Percentiles rank a stretch among this genome's conserved stretches.
Evolutionary conservation across 2,113 vertebrate genomes (phyloP).

Genomic region (Eidolon helvum): DNA sequence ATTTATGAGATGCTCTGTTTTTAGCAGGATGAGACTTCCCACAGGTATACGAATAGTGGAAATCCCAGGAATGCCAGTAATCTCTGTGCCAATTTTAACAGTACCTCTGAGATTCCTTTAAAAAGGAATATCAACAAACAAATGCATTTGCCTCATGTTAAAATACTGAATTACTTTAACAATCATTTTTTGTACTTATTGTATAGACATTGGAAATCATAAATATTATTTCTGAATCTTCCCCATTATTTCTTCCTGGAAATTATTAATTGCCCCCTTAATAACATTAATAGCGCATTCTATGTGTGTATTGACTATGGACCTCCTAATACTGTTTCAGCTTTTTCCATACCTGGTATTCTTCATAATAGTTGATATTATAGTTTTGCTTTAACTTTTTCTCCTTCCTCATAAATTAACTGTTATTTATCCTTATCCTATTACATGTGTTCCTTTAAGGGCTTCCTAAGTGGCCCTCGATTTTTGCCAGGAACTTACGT

Average conservation of each 20-base stretch:
- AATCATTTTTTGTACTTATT: background rate
- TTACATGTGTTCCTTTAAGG: background rate
- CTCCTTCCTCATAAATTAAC: background rate
- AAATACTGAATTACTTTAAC: constrained; percentile 14
- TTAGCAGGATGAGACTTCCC: background rate
- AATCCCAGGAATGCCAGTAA: background rate
- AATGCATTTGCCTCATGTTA: background rate
- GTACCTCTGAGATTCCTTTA: background rate
- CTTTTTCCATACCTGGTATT: background rate
- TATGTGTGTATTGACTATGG: too few species aligned
- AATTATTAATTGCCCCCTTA: background rate
- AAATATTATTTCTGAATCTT: background rate
- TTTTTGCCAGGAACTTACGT: background rate
- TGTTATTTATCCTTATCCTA: background rate
- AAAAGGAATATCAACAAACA: background rate
- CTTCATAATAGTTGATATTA: background rate
- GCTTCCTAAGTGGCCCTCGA: background rate
- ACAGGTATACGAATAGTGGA: background rate
- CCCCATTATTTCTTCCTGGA: constrained; percentile 5
- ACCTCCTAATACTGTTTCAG: background rate
- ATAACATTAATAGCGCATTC: background rate
- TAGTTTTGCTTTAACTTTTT: background rate
- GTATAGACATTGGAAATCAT: background rate
- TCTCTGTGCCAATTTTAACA: background rate
- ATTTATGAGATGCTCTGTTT: background rate